Evolutionary conservation across 1,140 invertebrate species (phyloP).

Genomic region (Pollicipes pollicipes): DNA sequence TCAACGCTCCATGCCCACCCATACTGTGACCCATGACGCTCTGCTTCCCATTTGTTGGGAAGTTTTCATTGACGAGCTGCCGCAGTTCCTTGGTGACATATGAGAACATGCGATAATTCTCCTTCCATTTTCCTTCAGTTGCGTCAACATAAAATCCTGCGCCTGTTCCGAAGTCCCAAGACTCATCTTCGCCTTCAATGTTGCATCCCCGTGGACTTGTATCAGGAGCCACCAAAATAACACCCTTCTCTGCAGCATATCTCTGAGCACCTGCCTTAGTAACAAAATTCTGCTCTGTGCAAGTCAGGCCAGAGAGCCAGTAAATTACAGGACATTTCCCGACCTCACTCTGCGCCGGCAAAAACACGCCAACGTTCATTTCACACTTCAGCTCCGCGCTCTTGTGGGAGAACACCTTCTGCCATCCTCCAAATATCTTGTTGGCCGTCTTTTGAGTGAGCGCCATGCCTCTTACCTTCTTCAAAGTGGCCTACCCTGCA

Average conservation of each 20-base stretch:
- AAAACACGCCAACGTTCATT: constrained; percentile 83
- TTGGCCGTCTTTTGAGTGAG: constrained; percentile 31
- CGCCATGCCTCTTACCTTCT: too few species aligned
- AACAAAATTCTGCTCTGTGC: constrained; percentile 91
- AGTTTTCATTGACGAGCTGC: constrained; percentile 38
- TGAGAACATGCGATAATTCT: constrained; percentile 89
- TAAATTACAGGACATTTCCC: constrained; percentile 59
- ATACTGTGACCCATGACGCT: constrained; percentile 39
- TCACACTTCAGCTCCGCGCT: constrained; percentile 62
- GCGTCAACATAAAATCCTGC: constrained; percentile 96
- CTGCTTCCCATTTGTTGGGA: constrained; percentile 35
- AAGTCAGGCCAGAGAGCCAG: constrained; percentile 85
- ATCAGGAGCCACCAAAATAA: constrained; percentile 81
- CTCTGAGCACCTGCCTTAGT: constrained; percentile 84
- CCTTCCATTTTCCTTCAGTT: constrained; percentile 72
- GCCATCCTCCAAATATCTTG: constrained; percentile 59
- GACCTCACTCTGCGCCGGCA: constrained; percentile 56
- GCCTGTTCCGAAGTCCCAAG: constrained; percentile 83
- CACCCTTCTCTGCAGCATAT: constrained; percentile 57
- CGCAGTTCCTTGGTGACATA: constrained; percentile 85
- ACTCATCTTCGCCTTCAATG: constrained; percentile 73
- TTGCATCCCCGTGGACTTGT: constrained; percentile 83
- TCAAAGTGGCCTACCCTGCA: too few species aligned
- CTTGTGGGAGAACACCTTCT: constrained; percentile 68
- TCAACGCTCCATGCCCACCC: constrained; percentile 92